A percentile compares a stretch with the other conserved stretches of the same genome.
phyloP scores from a whole-genome alignment of 2,888 invertebrate genomes.

The Drosophila eohydei region DNA sequence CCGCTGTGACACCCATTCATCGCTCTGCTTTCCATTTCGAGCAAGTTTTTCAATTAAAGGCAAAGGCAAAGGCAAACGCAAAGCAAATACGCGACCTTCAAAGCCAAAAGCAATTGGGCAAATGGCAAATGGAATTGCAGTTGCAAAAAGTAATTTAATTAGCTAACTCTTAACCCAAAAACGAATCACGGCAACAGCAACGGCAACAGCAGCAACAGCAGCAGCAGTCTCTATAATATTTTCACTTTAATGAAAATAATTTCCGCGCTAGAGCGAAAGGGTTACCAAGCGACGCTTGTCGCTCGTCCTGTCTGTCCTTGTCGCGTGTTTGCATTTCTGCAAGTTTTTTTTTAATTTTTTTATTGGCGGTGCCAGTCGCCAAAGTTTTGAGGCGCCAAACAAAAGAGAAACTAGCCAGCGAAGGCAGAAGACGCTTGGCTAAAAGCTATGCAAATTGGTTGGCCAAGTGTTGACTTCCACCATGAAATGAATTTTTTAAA shows the following conservation, averaged over 20 bases:
- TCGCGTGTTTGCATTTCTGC: constrained; percentile 55
- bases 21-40: neutral
- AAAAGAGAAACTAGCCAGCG: constrained; percentile 45
- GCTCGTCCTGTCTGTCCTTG: constrained; percentile 1
- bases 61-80: constrained; percentile 33
- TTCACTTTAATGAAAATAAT: constrained; percentile 62
- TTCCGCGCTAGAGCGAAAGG: constrained; percentile 44
- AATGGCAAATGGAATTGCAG: constrained; percentile 70
- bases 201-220: constrained; percentile 2
- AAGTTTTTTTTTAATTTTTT: constrained; percentile 35
- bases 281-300: constrained; percentile 29
- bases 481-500: constrained; percentile 48
- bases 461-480: constrained; percentile 64
- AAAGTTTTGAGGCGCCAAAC: constrained; percentile 74
- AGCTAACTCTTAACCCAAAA: constrained; percentile 60
- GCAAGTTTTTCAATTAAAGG: constrained; percentile 76
- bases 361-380: constrained; percentile 65
- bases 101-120: constrained; percentile 49
- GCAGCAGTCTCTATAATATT: constrained; percentile 36
- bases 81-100: constrained; percentile 70
- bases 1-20: neutral
- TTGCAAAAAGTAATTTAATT: constrained; percentile 75
- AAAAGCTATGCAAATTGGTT: constrained; percentile 73
- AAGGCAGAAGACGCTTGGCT: constrained; percentile 38
- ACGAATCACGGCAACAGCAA: constrained; percentile 30